phyloP scores from a whole-genome alignment of 2,888 invertebrate genomes.

The Plagodis dolabraria region DNA sequence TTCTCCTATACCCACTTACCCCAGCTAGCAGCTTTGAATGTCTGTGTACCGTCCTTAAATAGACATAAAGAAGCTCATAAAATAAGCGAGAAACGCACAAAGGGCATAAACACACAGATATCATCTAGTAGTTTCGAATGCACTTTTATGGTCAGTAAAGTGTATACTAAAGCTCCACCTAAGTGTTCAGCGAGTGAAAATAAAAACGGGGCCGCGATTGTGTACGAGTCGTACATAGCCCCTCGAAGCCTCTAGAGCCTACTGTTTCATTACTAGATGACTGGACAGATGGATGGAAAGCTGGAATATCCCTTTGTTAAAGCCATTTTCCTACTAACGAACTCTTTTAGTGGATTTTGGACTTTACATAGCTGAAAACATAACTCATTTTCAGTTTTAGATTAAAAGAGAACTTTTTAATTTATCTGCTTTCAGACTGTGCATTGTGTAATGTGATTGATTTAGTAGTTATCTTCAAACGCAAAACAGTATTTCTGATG shows the following conservation, averaged over 20 bases:
- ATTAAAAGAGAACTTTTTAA: constrained; percentile 3
- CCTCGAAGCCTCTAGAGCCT: constrained; percentile 51
- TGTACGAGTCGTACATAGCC: constrained; percentile 34
- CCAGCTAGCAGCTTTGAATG: constrained; percentile 9
- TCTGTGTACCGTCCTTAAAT: constrained; percentile 17
- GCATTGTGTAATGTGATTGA: constrained; percentile 17
- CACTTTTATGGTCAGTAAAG: constrained; percentile 53
- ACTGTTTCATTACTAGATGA: constrained; percentile 76
- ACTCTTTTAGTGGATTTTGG: constrained; percentile 28
- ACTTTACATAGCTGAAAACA: constrained; percentile 23
- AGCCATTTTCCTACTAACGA: constrained; percentile 51
- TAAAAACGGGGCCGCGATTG: constrained; percentile 54
- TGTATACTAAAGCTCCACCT: constrained; percentile 50
- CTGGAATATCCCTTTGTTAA: constrained; percentile 70
- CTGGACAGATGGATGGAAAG: constrained; percentile 62
- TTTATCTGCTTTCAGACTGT: constrained; percentile 27
- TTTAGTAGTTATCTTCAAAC: no score
- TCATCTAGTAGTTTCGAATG: constrained; percentile 49
- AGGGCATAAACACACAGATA: constrained; percentile 40
- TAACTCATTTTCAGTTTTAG: constrained; percentile 28
- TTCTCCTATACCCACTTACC: constrained; percentile 32
- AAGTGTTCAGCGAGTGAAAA: constrained; percentile 63
- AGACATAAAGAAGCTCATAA: constrained; percentile 35
- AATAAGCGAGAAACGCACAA: constrained; percentile 37
- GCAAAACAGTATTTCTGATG: no score